Base-by-base conservation (phyloP, 2,113 vertebrate genomes). In the Phylloscopus trochiloides region DNA sequence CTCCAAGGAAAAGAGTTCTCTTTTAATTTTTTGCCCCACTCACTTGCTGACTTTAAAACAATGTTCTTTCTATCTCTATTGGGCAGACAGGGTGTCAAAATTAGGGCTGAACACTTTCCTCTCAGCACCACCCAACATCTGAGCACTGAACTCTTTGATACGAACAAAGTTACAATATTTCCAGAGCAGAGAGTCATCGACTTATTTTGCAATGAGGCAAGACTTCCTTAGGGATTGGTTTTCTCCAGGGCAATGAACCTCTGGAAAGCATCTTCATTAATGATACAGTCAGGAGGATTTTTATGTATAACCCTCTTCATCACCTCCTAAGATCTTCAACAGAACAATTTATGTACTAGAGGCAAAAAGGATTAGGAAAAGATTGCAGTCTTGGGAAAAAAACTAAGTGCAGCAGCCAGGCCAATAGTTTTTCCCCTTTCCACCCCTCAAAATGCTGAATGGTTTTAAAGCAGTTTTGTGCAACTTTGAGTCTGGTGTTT, bases 1-100 rank as follows among this genome's bases (percentile, higher is more conserved):
- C 9, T 95, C 14, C 61, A 55, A 78, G 40, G 25, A 86, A 40
- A 80, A 59, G 1, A 19, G 51, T 78, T 42, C 17, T 71, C 6
- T 59, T 34, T 73, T 36, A 18, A 25, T 16, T 26, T 2, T 14
- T 20, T 1, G 1, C 1, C 3, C 11, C n/a, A 2, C 14, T 3
- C 12, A 28, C 24, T 70, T 29, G 12, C 14, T 95, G 84, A 50
- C 52, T 94, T 95, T 51, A 63, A 89, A 94, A 52, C 18, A 55
- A 5, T 57, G 11, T 15, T 92, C 36, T 86, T 32, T 51, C 19
- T 84, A 59, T 79, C 52, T 95, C 12, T 76, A 34, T 34, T 68
- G 68, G 43, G 19, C 28, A 86, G 26, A 79, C 15, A 75, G 13
- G 8, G n/a, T 73, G 50, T 84, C 45, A 80, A 72, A 92, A 61